These are phyloP conservation scores for Allobates femoralis DNA, from an alignment of 2,797 vertebrate genomes.

Conservation along the genomic window DNA sequence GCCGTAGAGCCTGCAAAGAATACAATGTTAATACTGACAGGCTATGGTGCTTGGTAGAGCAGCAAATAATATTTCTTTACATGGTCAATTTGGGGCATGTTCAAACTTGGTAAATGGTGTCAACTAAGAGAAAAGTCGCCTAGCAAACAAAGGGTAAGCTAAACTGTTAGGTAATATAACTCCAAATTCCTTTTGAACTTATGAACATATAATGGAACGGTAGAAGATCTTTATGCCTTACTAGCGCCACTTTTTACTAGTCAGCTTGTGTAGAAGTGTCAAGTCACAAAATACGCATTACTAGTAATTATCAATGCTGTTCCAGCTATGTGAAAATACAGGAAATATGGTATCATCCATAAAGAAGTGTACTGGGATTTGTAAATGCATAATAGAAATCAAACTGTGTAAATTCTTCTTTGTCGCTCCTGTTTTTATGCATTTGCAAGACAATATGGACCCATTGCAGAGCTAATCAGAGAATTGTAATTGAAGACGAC, in stretches of 20 bases:
- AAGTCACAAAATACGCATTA: not conserved
- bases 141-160: conserved; percentile 7
- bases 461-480: not conserved
- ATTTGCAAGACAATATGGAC: not conserved
- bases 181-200: not conserved
- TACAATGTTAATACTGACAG: conserved; percentile 17
- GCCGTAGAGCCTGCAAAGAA: conserved; percentile 77
- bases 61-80: not conserved
- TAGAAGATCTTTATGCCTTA: not conserved
- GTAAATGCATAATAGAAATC: not conserved
- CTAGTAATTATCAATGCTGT: not conserved
- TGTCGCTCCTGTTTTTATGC: not conserved
- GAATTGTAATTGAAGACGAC: not conserved
- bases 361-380: not conserved
- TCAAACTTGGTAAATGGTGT: conserved; percentile 21
- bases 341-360: not conserved
- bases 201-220: not conserved
- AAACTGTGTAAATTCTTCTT: not conserved
- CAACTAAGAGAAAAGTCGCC: conserved; percentile 7
- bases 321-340: not conserved
- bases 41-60: not conserved
- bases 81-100: conserved; percentile 9
- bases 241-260: not conserved
- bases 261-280: not conserved
- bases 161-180: conserved; percentile 27